A percentile compares a stretch with the other conserved stretches of the same genome.
Evolutionary conservation across 2,888 invertebrate species (phyloP).

Genomic region (Leucophenga montana): DNA sequence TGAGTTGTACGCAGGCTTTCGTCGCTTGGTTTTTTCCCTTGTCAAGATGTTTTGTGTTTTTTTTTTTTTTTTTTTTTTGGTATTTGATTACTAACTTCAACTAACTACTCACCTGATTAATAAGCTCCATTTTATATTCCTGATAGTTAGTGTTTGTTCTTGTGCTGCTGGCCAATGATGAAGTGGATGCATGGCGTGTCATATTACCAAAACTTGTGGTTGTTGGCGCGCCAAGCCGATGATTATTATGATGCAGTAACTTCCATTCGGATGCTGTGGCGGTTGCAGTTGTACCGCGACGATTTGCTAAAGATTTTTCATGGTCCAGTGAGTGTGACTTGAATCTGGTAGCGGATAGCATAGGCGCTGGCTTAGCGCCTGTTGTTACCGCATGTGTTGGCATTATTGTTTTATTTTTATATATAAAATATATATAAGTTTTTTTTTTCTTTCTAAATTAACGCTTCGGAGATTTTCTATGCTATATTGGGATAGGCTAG

Average conservation of each 20-base stretch:
- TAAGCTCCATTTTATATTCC: constrained; percentile 71
- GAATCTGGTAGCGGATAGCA: constrained; percentile 50
- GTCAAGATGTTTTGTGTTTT: too few relatives aligned
- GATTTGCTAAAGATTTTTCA: constrained; percentile 62
- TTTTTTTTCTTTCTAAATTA: constrained; percentile 28
- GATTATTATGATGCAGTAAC: neutral
- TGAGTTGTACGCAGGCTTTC: too few relatives aligned
- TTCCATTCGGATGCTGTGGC: constrained; percentile 19
- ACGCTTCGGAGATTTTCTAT: too few relatives aligned
- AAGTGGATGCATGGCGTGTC: constrained; percentile 66
- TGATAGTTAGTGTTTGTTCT: constrained; percentile 67
- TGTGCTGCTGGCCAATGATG: constrained; percentile 66
- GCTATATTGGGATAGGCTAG: too few relatives aligned
- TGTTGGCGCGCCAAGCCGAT: constrained; percentile 23
- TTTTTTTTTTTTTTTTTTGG: too few relatives aligned
- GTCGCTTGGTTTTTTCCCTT: too few relatives aligned
- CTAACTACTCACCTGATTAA: constrained; percentile 57
- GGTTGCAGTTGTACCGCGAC: constrained; percentile 59
- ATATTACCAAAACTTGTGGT: constrained; percentile 50
- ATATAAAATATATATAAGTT: constrained; percentile 29
- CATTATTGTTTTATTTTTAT: constrained; percentile 32
- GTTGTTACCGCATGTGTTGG: constrained; percentile 49
- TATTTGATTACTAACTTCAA: neutral
- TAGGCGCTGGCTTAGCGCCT: constrained; percentile 36
- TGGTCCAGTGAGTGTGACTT: constrained; percentile 67